Evolutionary conservation across 2,113 vertebrate species (phyloP).

Genomic region (Noturus placidus): DNA sequence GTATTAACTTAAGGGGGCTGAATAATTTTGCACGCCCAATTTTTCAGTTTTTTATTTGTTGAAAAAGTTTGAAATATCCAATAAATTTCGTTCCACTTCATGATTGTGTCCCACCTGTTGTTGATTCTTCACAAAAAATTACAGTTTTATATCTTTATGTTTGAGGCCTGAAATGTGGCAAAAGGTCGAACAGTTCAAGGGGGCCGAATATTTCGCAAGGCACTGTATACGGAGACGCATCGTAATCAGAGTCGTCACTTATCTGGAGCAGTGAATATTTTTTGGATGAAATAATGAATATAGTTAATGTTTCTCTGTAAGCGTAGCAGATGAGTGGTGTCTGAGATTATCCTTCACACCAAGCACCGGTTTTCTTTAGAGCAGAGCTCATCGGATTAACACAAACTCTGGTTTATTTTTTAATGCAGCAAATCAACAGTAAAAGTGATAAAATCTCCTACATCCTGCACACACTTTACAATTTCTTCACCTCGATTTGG

Average conservation of each 20-base stretch:
- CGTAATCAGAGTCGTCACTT: neutral
- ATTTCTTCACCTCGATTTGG: neutral
- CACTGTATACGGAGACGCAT: neutral
- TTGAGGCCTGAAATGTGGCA: too few relatives aligned
- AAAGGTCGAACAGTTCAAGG: too few relatives aligned
- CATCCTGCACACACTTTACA: neutral
- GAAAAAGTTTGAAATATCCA: too few relatives aligned
- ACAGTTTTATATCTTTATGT: too few relatives aligned
- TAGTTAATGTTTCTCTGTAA: neutral
- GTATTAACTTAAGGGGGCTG: too few relatives aligned
- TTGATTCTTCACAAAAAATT: too few relatives aligned
- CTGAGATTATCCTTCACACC: neutral
- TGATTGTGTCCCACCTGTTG: too few relatives aligned
- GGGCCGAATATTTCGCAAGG: too few relatives aligned
- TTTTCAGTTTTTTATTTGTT: too few relatives aligned
- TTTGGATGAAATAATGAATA: neutral
- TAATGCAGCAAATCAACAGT: neutral
- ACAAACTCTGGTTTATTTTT: neutral
- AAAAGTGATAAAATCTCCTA: neutral
- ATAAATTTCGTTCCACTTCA: too few relatives aligned
- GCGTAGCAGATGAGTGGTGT: neutral
- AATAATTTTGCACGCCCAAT: too few relatives aligned
- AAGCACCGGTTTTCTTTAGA: neutral
- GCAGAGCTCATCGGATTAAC: neutral
- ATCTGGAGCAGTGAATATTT: neutral